Evolutionary conservation across 2,797 vertebrate species (phyloP).

Genomic region (Synanceia verrucosa): DNA sequence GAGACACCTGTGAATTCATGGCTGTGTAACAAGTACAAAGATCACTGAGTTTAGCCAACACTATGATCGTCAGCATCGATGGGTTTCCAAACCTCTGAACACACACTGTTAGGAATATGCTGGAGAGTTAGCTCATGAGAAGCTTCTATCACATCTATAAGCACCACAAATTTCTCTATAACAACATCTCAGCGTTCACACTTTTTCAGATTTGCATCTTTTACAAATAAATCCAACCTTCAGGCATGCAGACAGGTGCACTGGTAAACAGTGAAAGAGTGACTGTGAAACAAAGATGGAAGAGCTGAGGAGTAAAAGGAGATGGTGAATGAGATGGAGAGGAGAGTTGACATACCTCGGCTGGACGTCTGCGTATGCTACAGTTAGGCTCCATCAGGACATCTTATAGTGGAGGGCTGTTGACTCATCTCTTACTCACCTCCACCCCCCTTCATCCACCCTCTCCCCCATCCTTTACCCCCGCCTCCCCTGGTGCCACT

Average conservation of each 20-base stretch:
- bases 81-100: not conserved
- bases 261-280: not conserved
- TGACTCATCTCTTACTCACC: slow-evolving; percentile 87
- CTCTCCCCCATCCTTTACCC: slow-evolving; percentile 32
- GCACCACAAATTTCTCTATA: not conserved
- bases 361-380: slow-evolving; percentile 62
- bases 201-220: not conserved
- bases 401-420: slow-evolving; percentile 82
- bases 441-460: slow-evolving; percentile 47
- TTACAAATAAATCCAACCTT: not conserved
- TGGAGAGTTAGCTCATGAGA: not conserved
- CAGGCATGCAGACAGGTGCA: not conserved
- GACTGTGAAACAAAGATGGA: not conserved
- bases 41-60: slow-evolving; percentile 17
- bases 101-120: not conserved
- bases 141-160: not conserved
- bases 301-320: not conserved
- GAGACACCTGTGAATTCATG: slow-evolving; percentile 34
- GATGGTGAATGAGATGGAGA: slow-evolving; percentile 13
- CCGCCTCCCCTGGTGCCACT: slow-evolving; percentile 26
- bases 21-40: slow-evolving; percentile 53
- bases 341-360: slow-evolving; percentile 77
- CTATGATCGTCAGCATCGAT: not conserved
- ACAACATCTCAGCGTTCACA: not conserved
- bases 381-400: slow-evolving; percentile 72